Base-by-base conservation (phyloP, 2,888 invertebrate genomes). In the Melolontha melolontha region DNA sequence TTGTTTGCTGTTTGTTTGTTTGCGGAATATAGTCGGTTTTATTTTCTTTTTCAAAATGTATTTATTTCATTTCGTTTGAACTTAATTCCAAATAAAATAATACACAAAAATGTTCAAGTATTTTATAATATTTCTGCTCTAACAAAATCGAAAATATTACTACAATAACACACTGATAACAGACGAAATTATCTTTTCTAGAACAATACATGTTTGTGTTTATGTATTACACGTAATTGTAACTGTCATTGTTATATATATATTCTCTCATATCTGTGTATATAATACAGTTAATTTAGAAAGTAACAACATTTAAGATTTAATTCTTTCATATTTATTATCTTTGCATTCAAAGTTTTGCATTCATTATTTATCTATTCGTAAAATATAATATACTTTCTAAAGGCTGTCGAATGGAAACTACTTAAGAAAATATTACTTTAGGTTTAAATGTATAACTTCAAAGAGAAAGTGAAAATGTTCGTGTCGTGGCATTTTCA, bases 221-320 rank as follows among this genome's bases (percentile, higher is more conserved):
- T 4, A 22, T 22, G 4, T 22, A 22, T 50, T 50, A 50, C 27
- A n/a, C 27, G 4, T 17, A 8, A 17, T 14, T 50, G n/a, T 27
- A n/a, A 50, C 27, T 50, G 50, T 50, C 47, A 17, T 47, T 17
- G 16, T 47, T 16, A 14, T 44, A 47, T 27, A 50, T 44, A 14
- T 50, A 50, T 22, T 22, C 22, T 5, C 27, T 22, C 22, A 27
- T n/a, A 17, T n/a, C 11, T 27, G n/a, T 50, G 1, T 44, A 11
- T 44, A 27, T 22, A 17, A 47, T 50, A 50, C 50, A 22, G 50
- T 50, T 50, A 22, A n/a, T 27, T 50, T 50, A 50, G 50, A 50
- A 50, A 50, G 50, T 50, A 50, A 27, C 10, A 10, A 27, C 22
- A 27, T 50, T 17, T 10, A 17, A 17, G 10, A 22, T 50, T 50